Evolutionary conservation across 2,888 invertebrate genomes (phyloP), one percentile per base, ranked within the genome.

Genomic region (Gastrophysa polygoni): DNA sequence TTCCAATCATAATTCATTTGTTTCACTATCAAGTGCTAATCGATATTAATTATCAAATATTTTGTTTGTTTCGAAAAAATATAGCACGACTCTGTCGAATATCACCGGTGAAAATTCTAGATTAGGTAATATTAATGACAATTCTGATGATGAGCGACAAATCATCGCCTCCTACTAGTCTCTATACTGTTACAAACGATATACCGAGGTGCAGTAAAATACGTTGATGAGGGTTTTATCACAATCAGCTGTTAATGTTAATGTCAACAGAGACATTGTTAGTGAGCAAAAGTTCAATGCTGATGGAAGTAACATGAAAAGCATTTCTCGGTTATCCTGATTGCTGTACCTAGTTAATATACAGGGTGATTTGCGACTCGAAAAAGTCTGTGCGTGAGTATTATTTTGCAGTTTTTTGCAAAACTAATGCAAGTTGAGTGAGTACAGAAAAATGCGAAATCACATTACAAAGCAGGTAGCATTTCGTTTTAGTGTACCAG

Each of bases 171-270:
- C 18, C 10, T 55, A 29, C 10, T 18, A 20, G 18, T 16, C 38
- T 5, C 48, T 20, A 11, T 61, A 56, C 61, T 44, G 61, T 61
- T 61, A 61, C 48, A n/a, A n/a, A 14, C 50, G 44, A 24, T 50
- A 49, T 20, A 29, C 18, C 5, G 29, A 8, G 10, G 29, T 8
- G 2, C 10, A 8, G 7, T 38, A 14, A 14, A 32, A 24, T 32
- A 56, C 18, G 10, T 1, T 38, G 20, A 52, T 61, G 38, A 34
- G 61, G 61, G 61, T 51, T 32, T 50, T 61, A 61, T 61, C 59
- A 54, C 21, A 32, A 48, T 49, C 38, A 57, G 16, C 18, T 21
- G 46, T 20, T 16, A 52, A 24, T 21, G 47, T 18, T 7, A 18
- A 20, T 49, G 21, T 21, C 17, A 49, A 55, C 59, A 24, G 46